Evolutionary conservation across 2,888 invertebrate genomes (phyloP).

Genomic region (Podotricha telesiphe): DNA sequence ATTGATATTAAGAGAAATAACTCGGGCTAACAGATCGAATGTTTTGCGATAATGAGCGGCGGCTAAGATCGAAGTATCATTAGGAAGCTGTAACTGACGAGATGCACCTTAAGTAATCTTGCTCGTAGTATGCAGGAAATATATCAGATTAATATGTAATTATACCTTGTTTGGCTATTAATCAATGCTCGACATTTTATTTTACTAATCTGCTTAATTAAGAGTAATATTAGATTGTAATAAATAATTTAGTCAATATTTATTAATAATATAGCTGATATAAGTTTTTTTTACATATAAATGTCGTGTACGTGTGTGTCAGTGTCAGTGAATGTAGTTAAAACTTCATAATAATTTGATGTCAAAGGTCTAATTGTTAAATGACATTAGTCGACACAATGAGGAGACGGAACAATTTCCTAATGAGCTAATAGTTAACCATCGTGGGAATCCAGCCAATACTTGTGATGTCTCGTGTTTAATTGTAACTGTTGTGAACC

Average conservation of each 20-base stretch:
- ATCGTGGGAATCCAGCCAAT: slow-evolving; percentile 68
- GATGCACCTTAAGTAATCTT: slow-evolving; percentile 77
- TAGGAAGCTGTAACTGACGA: slow-evolving; percentile 80
- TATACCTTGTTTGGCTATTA: slow-evolving; percentile 9
- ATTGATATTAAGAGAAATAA: slow-evolving; percentile 81
- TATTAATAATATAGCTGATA: neutral
- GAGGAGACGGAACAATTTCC: slow-evolving; percentile 66
- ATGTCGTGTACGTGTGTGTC: too few species aligned
- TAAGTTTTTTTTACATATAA: neutral
- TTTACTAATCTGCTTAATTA: neutral
- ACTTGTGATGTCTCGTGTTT: slow-evolving; percentile 51
- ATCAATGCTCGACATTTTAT: neutral
- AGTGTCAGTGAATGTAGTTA: too few species aligned
- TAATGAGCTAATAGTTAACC: slow-evolving; percentile 71
- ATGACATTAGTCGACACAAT: slow-evolving; percentile 60
- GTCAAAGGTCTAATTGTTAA: slow-evolving; percentile 55
- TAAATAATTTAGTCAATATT: neutral
- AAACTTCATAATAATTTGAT: slow-evolving; percentile 33
- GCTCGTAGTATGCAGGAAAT: slow-evolving; percentile 66
- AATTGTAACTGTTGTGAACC: slow-evolving; percentile 38
- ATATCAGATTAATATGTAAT: slow-evolving; percentile 59
- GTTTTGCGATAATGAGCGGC: slow-evolving; percentile 80
- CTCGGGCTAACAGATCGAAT: slow-evolving; percentile 77
- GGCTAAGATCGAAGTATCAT: slow-evolving; percentile 80
- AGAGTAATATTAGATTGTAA: neutral